These are phyloP conservation scores for Pelodiscus sinensis DNA, from an alignment of 2,113 vertebrate species.

Conservation along the genomic window DNA sequence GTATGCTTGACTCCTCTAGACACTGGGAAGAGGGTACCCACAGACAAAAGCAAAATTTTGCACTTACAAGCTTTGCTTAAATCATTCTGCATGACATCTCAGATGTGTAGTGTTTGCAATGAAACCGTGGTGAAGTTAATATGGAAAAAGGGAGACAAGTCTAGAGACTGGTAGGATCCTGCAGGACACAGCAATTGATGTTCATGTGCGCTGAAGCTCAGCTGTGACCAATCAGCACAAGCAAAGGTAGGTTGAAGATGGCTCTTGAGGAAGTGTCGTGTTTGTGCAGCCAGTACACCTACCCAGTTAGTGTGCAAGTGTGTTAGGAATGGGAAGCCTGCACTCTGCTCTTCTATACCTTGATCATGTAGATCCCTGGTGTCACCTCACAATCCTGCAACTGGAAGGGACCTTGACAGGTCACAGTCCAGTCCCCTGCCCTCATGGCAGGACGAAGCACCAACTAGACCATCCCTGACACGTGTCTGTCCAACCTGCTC, in stretches of 20 bases:
- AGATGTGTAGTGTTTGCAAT: fast-evolving
- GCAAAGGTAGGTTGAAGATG: fast-evolving
- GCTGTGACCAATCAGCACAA: fast-evolving
- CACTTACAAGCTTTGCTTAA: fast-evolving
- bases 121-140: background rate
- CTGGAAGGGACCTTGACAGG: too few species aligned
- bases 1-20: background rate
- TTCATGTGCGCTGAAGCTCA: fast-evolving
- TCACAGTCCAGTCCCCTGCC: too few species aligned
- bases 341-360: fast-evolving
- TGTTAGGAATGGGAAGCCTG: fast-evolving
- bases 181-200: background rate
- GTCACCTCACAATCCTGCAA: too few species aligned
- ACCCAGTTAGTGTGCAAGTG: fast-evolving
- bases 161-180: background rate
- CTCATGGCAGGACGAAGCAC: too few species aligned
- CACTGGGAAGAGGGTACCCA: fast-evolving
- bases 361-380: fast-evolving
- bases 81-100: fast-evolving
- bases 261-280: fast-evolving
- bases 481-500: too few species aligned
- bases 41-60: background rate
- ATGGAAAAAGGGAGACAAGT: background rate
- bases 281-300: fast-evolving
- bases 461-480: too few species aligned